phyloP scores from a whole-genome alignment of 2,113 vertebrate species.

The Stegostoma tigrinum region DNA sequence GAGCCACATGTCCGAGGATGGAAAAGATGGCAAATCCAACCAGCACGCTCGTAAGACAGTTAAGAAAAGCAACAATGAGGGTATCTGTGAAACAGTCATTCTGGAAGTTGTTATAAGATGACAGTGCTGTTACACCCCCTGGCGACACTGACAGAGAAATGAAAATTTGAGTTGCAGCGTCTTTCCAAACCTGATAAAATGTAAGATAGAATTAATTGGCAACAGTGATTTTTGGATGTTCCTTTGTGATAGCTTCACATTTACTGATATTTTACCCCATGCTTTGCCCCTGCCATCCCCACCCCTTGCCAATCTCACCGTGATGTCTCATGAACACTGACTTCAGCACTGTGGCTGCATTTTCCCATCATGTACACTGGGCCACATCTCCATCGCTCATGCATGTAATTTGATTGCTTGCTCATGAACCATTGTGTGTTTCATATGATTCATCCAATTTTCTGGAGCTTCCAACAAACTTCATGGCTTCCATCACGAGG shows the following conservation, averaged over 20 bases:
- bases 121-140: background rate
- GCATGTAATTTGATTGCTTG: background rate
- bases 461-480: background rate
- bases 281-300: background rate
- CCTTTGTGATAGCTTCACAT: background rate
- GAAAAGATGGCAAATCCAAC: background rate
- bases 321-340: background rate
- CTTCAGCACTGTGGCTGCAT: background rate
- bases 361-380: background rate
- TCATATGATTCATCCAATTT: background rate
- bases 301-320: no score
- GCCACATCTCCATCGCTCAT: background rate
- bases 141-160: background rate
- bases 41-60: background rate
- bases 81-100: background rate
- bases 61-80: background rate
- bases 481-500: background rate
- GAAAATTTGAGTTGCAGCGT: background rate
- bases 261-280: background rate
- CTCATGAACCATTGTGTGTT: background rate
- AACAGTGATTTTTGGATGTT: no score
- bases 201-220: background rate
- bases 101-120: conserved; percentile 2
- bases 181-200: background rate
- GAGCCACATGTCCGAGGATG: background rate